A percentile compares a stretch with the other conserved stretches of the same genome.
Conservation (phyloP, 2,113 vertebrate species). For the Cervus canadensis region DNA sequence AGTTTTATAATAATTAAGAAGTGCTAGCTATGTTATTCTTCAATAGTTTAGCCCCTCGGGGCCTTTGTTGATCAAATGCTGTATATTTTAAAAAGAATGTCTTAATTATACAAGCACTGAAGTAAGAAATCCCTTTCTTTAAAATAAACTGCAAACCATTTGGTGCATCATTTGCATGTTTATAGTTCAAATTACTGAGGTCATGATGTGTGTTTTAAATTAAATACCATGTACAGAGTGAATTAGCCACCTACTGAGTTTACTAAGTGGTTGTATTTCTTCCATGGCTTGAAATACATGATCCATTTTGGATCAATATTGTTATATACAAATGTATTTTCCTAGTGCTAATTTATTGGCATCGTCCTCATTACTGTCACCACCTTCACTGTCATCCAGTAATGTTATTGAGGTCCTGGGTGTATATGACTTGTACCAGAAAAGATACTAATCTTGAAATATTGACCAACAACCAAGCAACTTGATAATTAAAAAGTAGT, state of each 20-base stretch:
- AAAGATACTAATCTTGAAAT: background rate
- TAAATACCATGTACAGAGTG: background rate
- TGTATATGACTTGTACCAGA: background rate
- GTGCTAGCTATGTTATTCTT: background rate
- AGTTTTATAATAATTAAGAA: background rate
- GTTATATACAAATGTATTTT: background rate
- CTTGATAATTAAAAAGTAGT: background rate
- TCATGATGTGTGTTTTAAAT: slow-evolving; percentile 14
- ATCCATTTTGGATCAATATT: background rate
- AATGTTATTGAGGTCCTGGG: background rate
- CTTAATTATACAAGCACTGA: background rate
- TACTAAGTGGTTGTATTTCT: background rate
- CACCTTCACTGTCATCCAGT: background rate
- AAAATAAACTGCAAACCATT: background rate
- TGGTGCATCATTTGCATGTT: background rate
- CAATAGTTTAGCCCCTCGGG: background rate
- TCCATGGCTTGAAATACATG: background rate
- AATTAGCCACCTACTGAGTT: background rate
- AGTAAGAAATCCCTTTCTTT: background rate
- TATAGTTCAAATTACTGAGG: background rate
- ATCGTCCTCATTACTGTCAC: background rate
- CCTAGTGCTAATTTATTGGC: background rate
- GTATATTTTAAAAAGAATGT: background rate
- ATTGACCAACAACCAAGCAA: background rate
- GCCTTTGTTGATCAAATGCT: background rate